Evolutionary conservation across 1,140 invertebrate species (phyloP).

Genomic region (Drosophila athabasca): DNA sequence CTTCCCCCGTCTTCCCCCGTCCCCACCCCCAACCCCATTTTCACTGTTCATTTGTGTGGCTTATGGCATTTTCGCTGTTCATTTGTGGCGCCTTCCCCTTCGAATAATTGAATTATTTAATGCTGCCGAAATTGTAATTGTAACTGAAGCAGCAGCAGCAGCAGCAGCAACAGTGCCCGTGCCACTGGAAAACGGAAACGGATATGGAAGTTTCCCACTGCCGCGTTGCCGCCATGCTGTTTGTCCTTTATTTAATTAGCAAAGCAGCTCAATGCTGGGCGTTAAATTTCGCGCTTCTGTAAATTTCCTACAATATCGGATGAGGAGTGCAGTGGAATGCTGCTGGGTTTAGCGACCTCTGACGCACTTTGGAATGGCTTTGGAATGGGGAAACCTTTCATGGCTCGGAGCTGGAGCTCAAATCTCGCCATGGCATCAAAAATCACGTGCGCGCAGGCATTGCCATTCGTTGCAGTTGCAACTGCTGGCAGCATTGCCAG

Average conservation of each 20-base stretch:
- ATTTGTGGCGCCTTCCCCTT: constrained; percentile 52
- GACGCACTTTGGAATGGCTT: not conserved
- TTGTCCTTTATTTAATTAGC: constrained; percentile 63
- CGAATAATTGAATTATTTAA: constrained; percentile 81
- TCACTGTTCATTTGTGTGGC: constrained; percentile 13
- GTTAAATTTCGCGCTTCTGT: constrained; percentile 64
- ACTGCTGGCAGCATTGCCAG: constrained; percentile 14
- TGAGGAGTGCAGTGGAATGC: not conserved
- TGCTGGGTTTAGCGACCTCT: constrained; percentile 19
- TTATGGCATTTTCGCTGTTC: constrained; percentile 30
- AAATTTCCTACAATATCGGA: constrained; percentile 27
- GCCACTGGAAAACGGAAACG: constrained; percentile 49
- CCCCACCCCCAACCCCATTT: not conserved
- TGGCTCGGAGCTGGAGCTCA: constrained; percentile 17
- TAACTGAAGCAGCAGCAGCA: constrained; percentile 33
- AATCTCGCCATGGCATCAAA: constrained; percentile 52
- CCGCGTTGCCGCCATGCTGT: constrained; percentile 6
- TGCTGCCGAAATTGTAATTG: constrained; percentile 68
- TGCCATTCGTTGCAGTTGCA: constrained; percentile 46
- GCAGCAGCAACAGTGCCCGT: constrained; percentile 24
- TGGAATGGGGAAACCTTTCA: constrained; percentile 7
- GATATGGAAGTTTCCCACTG: constrained; percentile 62
- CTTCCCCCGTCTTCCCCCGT: constrained; percentile 6
- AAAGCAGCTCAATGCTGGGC: constrained; percentile 48
- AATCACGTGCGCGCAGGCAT: constrained; percentile 56